phyloP scores from a whole-genome alignment of 2,113 vertebrate species.

The Sardina pilchardus region DNA sequence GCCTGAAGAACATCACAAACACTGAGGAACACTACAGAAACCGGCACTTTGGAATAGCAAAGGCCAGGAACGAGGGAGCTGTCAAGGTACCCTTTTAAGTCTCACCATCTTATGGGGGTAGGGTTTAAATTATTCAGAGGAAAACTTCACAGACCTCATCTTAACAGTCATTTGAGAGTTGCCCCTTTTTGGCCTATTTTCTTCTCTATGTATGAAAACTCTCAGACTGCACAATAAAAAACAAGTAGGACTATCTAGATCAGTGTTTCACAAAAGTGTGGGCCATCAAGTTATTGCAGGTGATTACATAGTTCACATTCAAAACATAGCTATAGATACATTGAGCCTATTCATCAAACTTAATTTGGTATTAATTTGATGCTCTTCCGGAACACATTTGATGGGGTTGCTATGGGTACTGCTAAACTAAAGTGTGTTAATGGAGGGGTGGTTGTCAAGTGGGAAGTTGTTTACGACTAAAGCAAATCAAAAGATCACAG shows the following conservation, averaged over 20 bases:
- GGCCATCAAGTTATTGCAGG: too few species aligned
- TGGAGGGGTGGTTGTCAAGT: too few species aligned
- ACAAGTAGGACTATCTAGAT: background rate
- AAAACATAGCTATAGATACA: too few species aligned
- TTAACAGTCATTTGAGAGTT: background rate
- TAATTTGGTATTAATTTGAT: too few species aligned
- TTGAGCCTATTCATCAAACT: too few species aligned
- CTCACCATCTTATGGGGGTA: background rate
- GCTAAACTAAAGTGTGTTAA: too few species aligned
- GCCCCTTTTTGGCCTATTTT: background rate
- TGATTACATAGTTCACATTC: too few species aligned
- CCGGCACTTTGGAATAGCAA: background rate
- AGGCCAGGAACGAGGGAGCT: background rate
- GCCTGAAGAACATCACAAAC: background rate
- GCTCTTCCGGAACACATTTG: too few species aligned
- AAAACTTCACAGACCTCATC: background rate
- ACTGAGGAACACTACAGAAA: background rate
- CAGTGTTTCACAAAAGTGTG: too few species aligned
- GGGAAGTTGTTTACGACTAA: too few species aligned
- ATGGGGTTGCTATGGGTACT: too few species aligned
- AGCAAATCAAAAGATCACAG: too few species aligned
- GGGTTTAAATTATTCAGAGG: background rate
- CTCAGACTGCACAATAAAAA: background rate
- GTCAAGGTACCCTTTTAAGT: background rate
- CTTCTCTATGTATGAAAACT: background rate